Conservation (phyloP, 2,888 invertebrate genomes). For the Hetaerina titia region DNA sequence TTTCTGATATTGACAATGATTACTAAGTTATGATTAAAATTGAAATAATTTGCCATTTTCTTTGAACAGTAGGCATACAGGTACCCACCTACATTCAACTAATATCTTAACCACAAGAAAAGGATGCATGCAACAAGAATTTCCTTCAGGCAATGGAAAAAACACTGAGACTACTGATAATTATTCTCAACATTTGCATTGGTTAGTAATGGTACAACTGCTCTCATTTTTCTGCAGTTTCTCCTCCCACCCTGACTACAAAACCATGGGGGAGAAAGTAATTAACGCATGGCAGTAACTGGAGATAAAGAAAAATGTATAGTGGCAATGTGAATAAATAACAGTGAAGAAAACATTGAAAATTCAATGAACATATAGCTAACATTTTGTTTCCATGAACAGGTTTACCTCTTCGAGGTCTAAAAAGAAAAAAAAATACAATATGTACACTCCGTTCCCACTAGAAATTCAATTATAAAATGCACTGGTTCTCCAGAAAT, state of each 20-base stretch:
- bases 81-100: neutral
- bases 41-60: neutral
- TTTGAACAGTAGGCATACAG: neutral
- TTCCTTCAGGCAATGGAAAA: neutral
- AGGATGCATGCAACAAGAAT: neutral
- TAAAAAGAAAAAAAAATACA: neutral
- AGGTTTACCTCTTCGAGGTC: constrained; percentile 4
- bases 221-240: neutral
- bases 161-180: neutral
- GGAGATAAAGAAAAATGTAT: neutral
- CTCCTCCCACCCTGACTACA: neutral
- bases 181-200: neutral
- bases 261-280: neutral
- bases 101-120: neutral
- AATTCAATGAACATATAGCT: neutral
- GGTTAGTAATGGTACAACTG: neutral
- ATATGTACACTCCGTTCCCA: neutral
- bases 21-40: neutral
- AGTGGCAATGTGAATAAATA: neutral
- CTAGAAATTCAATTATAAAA: neutral
- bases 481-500: neutral
- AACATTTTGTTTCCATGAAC: neutral
- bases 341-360: neutral
- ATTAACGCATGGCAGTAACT: neutral
- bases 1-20: neutral